Percentiles rank a stretch among this genome's conserved stretches.
These are phyloP conservation scores for Hoplostethus mediterraneus DNA, from an alignment of 2,797 vertebrate genomes.

Conservation along the genomic window DNA sequence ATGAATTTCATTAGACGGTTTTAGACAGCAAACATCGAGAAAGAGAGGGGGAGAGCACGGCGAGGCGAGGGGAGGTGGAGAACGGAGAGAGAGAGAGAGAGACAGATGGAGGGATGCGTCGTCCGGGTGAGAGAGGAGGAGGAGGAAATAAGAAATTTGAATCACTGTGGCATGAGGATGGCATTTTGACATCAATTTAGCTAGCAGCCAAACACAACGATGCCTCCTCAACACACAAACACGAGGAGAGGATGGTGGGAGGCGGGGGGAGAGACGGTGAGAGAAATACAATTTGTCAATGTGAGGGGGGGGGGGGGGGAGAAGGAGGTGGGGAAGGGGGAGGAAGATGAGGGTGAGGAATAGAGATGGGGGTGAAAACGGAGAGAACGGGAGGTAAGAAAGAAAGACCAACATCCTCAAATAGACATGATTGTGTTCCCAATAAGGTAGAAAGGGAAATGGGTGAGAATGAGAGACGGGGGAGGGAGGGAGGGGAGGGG, in stretches of 20 bases:
- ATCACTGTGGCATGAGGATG: conserved; percentile 64
- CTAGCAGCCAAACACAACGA: conserved; percentile 32
- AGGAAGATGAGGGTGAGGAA: background rate
- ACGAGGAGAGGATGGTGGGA: conserved; percentile 38
- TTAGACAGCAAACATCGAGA: conserved; percentile 62
- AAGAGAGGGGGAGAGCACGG: background rate
- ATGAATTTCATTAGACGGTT: conserved; percentile 71
- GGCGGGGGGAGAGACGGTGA: background rate
- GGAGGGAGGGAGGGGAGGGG: background rate
- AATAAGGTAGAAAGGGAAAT: too few relatives aligned
- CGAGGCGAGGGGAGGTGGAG: conserved; percentile 18
- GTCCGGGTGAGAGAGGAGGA: conserved; percentile 18
- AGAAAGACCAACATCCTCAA: background rate
- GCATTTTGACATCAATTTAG: conserved; percentile 75
- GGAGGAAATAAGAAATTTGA: conserved; percentile 63
- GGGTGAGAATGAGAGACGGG: background rate
- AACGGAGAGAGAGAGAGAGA: conserved; percentile 39
- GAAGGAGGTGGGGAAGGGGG: background rate
- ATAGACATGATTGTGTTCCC: background rate
- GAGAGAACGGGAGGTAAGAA: too few relatives aligned
- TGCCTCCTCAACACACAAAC: conserved; percentile 37
- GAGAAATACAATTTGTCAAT: conserved; percentile 31
- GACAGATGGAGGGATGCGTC: conserved; percentile 29
- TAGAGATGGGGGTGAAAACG: background rate
- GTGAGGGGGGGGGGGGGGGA: background rate